phyloP scores from a whole-genome alignment of 2,888 invertebrate genomes.

The Saturnia pavonia region DNA sequence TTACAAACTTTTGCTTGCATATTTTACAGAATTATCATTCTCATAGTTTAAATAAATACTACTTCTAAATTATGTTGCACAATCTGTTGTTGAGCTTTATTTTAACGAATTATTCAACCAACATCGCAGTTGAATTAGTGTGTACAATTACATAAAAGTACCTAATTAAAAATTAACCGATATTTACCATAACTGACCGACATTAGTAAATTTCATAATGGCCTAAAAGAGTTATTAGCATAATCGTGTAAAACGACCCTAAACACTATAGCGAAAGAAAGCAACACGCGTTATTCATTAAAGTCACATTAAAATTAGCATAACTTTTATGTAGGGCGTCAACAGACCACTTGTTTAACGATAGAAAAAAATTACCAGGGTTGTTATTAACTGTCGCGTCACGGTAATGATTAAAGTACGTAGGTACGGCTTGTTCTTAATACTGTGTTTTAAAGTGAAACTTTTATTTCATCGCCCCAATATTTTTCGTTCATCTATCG shows the following conservation, averaged over 20 bases:
- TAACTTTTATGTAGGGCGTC: constrained; percentile 59
- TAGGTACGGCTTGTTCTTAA: not conserved
- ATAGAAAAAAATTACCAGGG: not conserved
- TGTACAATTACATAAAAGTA: not conserved
- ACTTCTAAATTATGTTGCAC: not conserved
- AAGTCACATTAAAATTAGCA: constrained; percentile 56
- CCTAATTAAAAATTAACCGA: not conserved
- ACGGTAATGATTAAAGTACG: not conserved
- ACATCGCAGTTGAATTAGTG: not conserved
- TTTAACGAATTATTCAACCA: not conserved
- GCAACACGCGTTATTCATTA: constrained; percentile 30
- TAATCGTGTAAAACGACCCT: not conserved
- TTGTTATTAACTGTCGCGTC: not conserved
- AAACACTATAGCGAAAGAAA: constrained; percentile 21
- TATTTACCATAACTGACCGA: not conserved
- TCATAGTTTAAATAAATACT: not conserved
- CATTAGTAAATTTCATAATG: not conserved
- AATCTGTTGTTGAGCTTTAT: not conserved
- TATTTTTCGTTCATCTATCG: no score
- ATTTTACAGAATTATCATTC: not conserved
- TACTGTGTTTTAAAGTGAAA: not conserved
- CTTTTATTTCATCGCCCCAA: no score
- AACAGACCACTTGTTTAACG: constrained; percentile 25
- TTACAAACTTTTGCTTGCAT: no score
- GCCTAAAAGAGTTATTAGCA: constrained; percentile 1